These are phyloP conservation scores for Coregonus ussuriensis DNA, from an alignment of 2,797 vertebrate species.

Conservation along the genomic window DNA sequence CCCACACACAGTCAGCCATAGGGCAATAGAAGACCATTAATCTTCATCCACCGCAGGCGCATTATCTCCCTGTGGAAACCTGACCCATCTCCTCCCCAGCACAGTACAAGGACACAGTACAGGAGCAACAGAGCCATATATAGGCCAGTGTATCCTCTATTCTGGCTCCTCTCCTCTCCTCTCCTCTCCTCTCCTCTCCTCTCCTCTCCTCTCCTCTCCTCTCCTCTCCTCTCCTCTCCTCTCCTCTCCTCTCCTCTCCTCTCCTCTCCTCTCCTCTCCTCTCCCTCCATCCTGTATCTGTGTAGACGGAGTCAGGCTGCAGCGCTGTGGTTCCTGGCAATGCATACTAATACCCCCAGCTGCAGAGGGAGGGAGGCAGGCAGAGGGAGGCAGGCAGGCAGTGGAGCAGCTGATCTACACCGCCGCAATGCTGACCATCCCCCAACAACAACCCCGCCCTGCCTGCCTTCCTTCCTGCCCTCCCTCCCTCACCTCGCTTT, in stretches of 20 bases:
- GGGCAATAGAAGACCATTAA: not conserved
- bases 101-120: not conserved
- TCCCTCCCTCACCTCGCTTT: not conserved
- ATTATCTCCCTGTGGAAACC: not conserved
- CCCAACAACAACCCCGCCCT: slow-evolving; percentile 16
- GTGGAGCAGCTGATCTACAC: slow-evolving; percentile 15
- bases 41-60: not conserved
- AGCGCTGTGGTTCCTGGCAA: slow-evolving; percentile 12
- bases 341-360: slow-evolving; percentile 37
- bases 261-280: not conserved
- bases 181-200: too few species aligned
- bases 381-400: not conserved
- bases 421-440: slow-evolving; percentile 39
- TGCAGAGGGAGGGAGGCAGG: not conserved
- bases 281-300: not conserved
- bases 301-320: not conserved
- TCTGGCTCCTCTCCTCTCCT: too few species aligned
- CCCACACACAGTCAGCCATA: not conserved
- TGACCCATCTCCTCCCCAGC: slow-evolving; percentile 49
- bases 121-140: not conserved
- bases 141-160: not conserved
- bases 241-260: too few species aligned
- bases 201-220: too few species aligned
- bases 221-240: too few species aligned
- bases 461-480: not conserved